These are phyloP conservation scores for Perizoma affinitatum DNA, from an alignment of 2,888 invertebrate genomes.

Conservation along the genomic window DNA sequence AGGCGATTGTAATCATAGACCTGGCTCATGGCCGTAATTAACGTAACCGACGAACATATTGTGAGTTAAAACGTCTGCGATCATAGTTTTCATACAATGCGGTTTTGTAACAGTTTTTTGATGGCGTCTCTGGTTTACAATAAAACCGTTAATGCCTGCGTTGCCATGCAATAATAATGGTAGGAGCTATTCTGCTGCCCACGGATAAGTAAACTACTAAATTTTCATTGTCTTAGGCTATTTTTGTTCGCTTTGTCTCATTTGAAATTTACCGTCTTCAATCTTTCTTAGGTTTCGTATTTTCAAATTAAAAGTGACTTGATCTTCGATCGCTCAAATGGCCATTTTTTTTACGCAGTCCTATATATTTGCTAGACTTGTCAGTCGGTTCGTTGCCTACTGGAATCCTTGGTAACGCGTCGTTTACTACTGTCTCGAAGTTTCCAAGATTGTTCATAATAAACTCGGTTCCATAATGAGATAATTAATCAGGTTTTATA, in stretches of 20 bases:
- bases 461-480: neutral
- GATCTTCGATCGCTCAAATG: too few species aligned
- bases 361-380: too few species aligned
- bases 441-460: slow-evolving; percentile 2
- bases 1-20: slow-evolving; percentile 35
- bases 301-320: too few species aligned
- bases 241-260: slow-evolving; percentile 10
- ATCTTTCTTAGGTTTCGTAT: neutral
- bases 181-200: slow-evolving; percentile 15
- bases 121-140: slow-evolving; percentile 37
- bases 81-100: slow-evolving; percentile 43
- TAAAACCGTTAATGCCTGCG: slow-evolving; percentile 34
- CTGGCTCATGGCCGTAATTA: slow-evolving; percentile 46
- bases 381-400: too few species aligned
- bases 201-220: slow-evolving; percentile 23
- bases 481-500: slow-evolving; percentile 6
- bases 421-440: neutral
- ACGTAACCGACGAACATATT: slow-evolving; percentile 49
- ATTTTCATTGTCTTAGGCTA: slow-evolving; percentile 22
- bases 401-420: neutral
- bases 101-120: slow-evolving; percentile 45
- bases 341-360: too few species aligned
- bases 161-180: slow-evolving; percentile 35
- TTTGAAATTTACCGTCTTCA: slow-evolving; percentile 5
- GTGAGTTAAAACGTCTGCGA: slow-evolving; percentile 50